These are phyloP conservation scores for Lasioglossum malachurum DNA, from an alignment of 2,888 invertebrate genomes.

Conservation along the genomic window DNA sequence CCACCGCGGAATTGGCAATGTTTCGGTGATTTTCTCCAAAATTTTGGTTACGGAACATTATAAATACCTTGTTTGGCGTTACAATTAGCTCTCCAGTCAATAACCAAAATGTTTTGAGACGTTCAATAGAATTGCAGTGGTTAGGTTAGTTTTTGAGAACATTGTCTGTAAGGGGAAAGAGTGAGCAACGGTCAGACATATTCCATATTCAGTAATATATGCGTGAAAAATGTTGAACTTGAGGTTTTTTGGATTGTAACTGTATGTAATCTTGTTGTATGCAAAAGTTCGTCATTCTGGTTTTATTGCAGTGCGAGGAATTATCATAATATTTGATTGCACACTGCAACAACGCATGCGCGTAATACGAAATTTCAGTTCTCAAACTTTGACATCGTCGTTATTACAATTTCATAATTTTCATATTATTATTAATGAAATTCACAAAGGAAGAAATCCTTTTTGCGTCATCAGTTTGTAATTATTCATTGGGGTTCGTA, in stretches of 20 bases:
- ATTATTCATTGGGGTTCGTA: constrained; percentile 6
- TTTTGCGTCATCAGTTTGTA: not conserved
- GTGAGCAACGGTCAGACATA: not conserved
- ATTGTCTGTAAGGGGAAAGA: not conserved
- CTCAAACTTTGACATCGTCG: not conserved
- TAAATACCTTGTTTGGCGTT: not conserved
- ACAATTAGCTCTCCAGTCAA: not conserved
- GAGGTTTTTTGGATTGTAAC: not conserved
- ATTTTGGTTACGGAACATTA: not conserved
- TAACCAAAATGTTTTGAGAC: not conserved
- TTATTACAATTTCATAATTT: not conserved
- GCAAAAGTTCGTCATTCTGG: not conserved
- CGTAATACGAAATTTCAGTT: not conserved
- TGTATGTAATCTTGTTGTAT: not conserved
- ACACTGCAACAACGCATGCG: not conserved
- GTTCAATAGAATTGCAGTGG: not conserved
- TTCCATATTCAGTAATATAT: not conserved
- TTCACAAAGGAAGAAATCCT: not conserved
- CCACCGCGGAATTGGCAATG: not conserved
- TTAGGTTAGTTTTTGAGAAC: not conserved
- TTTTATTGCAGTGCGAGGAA: not conserved
- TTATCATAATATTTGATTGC: not conserved
- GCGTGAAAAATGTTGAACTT: not conserved
- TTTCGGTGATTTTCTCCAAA: not conserved
- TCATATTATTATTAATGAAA: constrained; percentile 7